A percentile compares a stretch with the other conserved stretches of the same genome.
These are phyloP conservation scores for Tuta absoluta DNA, from an alignment of 2,888 invertebrate genomes.

Conservation along the genomic window DNA sequence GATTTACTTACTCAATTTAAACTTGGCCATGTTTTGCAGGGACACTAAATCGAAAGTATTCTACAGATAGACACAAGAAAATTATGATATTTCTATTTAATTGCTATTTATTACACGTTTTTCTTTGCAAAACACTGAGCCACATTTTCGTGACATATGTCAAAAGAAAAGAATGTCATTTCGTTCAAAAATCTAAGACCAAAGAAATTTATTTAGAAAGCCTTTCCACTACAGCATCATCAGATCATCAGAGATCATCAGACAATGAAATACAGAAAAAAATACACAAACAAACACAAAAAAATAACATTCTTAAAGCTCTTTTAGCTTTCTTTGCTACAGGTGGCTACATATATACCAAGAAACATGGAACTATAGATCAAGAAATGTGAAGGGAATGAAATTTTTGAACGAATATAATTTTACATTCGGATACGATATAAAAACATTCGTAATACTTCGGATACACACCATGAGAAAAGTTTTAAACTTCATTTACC, in stretches of 20 bases:
- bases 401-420: background rate
- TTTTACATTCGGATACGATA: background rate
- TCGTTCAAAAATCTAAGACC: background rate
- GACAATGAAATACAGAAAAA: background rate
- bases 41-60: background rate
- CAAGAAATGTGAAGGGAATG: background rate
- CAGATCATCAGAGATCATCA: background rate
- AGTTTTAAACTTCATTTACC: background rate
- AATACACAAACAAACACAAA: background rate
- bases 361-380: too few relatives aligned
- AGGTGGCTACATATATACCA: too few relatives aligned
- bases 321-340: background rate
- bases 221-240: too few relatives aligned
- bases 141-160: conserved; percentile 21
- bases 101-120: conserved; percentile 19
- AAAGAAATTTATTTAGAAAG: conserved; percentile 5
- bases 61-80: background rate
- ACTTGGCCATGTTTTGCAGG: conserved; percentile 59
- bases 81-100: background rate
- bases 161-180: conserved; percentile 5
- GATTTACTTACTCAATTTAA: conserved; percentile 66
- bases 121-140: background rate
- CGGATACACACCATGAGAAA: background rate
- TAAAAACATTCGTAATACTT: background rate
- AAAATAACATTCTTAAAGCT: background rate